Conservation (phyloP, 2,797 vertebrate genomes). For the Gastrophryne carolinensis region DNA sequence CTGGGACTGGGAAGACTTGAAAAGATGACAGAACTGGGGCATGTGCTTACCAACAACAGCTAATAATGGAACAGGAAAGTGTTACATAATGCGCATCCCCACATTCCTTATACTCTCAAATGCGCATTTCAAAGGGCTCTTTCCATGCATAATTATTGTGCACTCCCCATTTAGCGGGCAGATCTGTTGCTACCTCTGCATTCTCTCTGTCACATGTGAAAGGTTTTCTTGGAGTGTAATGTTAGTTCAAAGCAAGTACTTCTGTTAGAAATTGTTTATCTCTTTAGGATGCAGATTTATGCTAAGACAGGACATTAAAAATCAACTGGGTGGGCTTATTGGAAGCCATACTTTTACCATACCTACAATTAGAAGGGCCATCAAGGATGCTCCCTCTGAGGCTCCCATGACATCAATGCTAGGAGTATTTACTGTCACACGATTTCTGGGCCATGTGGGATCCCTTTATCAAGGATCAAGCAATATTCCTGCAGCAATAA, state of each 20-base stretch:
- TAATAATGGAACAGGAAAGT: slow-evolving; percentile 31
- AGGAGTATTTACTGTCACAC: too few relatives aligned
- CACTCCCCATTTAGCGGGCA: not conserved
- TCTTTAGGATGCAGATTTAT: too few relatives aligned
- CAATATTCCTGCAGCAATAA: too few relatives aligned
- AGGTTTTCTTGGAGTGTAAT: not conserved
- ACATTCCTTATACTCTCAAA: not conserved
- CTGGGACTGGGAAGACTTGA: slow-evolving; percentile 17
- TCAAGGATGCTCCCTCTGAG: too few relatives aligned
- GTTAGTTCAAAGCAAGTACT: not conserved
- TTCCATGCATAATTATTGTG: slow-evolving; percentile 18
- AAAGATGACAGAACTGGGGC: slow-evolving; percentile 46
- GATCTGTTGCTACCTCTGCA: not conserved
- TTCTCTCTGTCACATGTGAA: not conserved
- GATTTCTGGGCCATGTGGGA: too few relatives aligned
- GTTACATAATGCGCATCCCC: slow-evolving; percentile 33
- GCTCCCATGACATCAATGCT: too few relatives aligned
- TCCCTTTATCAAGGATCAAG: too few relatives aligned
- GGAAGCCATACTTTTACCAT: too few relatives aligned
- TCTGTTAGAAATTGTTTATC: not conserved
- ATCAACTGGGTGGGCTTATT: too few relatives aligned
- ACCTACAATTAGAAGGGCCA: too few relatives aligned
- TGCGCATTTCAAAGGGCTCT: slow-evolving; percentile 7
- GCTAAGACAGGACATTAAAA: too few relatives aligned
- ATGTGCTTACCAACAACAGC: slow-evolving; percentile 32